A percentile compares a stretch with the other conserved stretches of the same genome.
phyloP scores from a whole-genome alignment of 1,140 invertebrate species.

The Parasteatoda tepidariorum region DNA sequence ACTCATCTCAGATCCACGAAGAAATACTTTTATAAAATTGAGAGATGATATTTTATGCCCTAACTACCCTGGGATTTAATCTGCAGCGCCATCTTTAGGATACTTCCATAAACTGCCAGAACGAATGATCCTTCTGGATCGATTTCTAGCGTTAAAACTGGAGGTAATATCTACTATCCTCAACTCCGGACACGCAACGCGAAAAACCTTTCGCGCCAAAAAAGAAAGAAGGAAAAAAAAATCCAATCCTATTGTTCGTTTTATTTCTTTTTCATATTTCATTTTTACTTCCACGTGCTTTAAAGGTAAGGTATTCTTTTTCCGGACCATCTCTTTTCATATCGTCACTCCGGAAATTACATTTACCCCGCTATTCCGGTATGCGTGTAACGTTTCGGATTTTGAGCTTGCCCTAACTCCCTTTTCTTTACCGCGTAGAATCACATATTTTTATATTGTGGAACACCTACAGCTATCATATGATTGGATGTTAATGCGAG shows the following conservation, averaged over 20 bases:
- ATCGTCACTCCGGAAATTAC: conserved; percentile 18
- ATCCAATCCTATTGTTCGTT: background rate
- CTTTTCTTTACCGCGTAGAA: background rate
- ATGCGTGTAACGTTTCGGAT: conserved; percentile 3
- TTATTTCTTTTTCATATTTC: background rate
- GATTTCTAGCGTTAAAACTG: background rate
- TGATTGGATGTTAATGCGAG: background rate
- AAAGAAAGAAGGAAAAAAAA: background rate
- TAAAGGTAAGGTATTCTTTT: background rate
- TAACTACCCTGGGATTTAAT: too few species aligned
- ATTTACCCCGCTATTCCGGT: conserved; percentile 25
- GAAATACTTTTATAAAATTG: too few species aligned
- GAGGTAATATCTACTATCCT: conserved; percentile 14
- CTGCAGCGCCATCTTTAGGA: background rate
- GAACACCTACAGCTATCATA: background rate
- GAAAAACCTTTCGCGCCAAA: conserved; percentile 21
- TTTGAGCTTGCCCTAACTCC: background rate
- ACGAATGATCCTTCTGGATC: too few species aligned
- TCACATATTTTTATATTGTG: background rate
- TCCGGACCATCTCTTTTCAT: background rate
- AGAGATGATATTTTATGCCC: too few species aligned
- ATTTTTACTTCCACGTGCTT: background rate
- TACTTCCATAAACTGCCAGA: background rate
- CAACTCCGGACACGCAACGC: background rate
- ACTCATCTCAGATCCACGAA: too few species aligned